Conservation (phyloP, 2,113 vertebrate species). For the Emydocephalus ijimae region DNA sequence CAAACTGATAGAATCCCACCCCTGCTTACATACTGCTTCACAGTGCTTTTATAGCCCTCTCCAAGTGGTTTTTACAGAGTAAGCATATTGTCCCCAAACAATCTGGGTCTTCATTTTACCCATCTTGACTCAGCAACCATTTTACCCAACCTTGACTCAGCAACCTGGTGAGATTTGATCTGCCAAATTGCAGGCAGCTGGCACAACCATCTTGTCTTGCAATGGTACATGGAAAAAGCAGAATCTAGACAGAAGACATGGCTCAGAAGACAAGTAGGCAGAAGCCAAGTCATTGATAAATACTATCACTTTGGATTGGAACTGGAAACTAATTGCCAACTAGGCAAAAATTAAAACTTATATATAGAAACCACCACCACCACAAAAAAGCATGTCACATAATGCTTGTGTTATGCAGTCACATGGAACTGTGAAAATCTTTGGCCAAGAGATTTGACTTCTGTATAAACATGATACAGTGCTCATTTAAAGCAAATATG, state of each 20-base stretch:
- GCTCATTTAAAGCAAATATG: background rate
- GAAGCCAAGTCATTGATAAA: background rate
- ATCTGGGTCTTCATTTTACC: too few species aligned
- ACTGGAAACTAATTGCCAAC: background rate
- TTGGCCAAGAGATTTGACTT: background rate
- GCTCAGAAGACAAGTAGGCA: background rate
- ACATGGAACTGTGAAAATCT: background rate
- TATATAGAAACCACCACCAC: background rate
- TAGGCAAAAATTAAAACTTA: background rate
- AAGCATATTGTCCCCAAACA: too few species aligned
- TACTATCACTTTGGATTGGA: background rate
- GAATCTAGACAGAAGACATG: background rate
- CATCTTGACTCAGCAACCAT: too few species aligned
- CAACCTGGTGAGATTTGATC: too few species aligned
- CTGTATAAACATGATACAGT: background rate
- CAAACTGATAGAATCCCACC: too few species aligned
- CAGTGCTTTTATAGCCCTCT: too few species aligned
- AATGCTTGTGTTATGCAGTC: background rate
- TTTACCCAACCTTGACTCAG: too few species aligned
- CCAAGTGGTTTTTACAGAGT: too few species aligned
- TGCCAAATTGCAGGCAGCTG: too few species aligned
- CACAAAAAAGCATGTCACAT: background rate
- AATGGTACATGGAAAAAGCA: background rate
- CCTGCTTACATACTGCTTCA: too few species aligned
- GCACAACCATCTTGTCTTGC: background rate